Evolutionary conservation across 2,113 vertebrate species (phyloP), one percentile per base, ranked within the genome.

Genomic region (Ctenodactylus gundi): DNA sequence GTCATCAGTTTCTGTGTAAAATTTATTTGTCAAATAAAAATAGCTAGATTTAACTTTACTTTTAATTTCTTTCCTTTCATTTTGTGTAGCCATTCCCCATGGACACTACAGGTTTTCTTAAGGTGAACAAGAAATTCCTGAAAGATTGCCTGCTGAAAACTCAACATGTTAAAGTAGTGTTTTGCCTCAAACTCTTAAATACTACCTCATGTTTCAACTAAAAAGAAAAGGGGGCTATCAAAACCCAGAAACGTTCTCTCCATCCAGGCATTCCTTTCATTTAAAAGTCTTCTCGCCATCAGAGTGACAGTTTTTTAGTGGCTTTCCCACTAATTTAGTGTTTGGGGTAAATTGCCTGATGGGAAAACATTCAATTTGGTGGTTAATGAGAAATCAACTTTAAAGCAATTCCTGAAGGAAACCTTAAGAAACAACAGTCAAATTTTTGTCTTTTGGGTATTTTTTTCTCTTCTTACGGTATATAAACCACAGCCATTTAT

Each of bases 361-460:
- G 78, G 73, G 85, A 95, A 95, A 93, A 93, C 68, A 85, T 96
- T 94, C 68, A 67, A 85, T 97, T 91, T 88, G 68, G 85, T 92
- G 73, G 88, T 27, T 96, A 88, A 84, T 94, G 90, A 95, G 88
- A 95, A 96, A 95, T 86, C 88, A 82, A 51, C 85, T 87, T 94
- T 77, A 85, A 95, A 95, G 60, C 15, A 88, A 95, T 14, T 94
- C 72, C 89, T 70, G 34, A 68, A 96, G 39, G 78, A 90, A 95
- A 75, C 3, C 44, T 88, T 92, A 36, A 29, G 81, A 76, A 85
- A 87, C 76, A 96, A 88, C 46, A 91, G 70, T 55, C 68, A 55
- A 34, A 57, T n/a, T 73, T 87, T 25, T 55, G 44, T 58, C 44
- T 86, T 82, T 72, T 62, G 2, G n/a, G 31, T 72, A 2, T 17